These are phyloP conservation scores for Cyanoliseus patagonus DNA, from an alignment of 2,113 vertebrate genomes.

Conservation along the genomic window DNA sequence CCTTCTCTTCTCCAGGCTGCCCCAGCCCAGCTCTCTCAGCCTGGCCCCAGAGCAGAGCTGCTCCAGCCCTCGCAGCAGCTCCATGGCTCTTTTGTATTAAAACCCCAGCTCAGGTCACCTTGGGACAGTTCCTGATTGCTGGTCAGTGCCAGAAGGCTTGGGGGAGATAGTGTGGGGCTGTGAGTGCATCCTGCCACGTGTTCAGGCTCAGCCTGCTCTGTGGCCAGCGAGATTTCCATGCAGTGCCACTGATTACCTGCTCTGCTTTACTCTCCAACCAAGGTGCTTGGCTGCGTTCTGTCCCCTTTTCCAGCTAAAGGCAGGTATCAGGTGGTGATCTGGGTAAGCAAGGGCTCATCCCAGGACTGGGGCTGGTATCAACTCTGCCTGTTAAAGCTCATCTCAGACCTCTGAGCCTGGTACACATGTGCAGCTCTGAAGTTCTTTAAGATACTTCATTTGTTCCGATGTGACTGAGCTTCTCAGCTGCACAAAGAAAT, in stretches of 20 bases:
- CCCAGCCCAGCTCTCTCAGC: neutral
- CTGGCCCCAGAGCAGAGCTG: neutral
- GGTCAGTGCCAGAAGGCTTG: rapidly evolving
- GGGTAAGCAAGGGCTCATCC: neutral
- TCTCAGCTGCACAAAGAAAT: neutral
- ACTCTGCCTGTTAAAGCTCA: neutral
- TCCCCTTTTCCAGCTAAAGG: neutral
- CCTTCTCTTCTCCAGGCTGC: neutral
- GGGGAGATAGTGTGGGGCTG: rapidly evolving
- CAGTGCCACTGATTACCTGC: neutral
- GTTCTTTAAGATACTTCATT: neutral
- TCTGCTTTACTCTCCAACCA: neutral
- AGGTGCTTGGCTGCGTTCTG: too few species aligned
- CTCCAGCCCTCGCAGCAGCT: neutral
- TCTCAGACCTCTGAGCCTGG: neutral
- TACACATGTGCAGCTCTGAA: neutral
- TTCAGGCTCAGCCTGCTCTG: neutral
- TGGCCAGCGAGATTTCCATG: too few species aligned
- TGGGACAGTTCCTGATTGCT: neutral
- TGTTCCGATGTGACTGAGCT: neutral
- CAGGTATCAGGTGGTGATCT: neutral
- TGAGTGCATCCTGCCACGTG: rapidly evolving
- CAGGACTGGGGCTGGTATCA: neutral
- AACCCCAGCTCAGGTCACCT: neutral
- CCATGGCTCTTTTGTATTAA: neutral